Evolutionary conservation across 2,888 invertebrate genomes (phyloP).

Genomic region (Ormia ochracea): DNA sequence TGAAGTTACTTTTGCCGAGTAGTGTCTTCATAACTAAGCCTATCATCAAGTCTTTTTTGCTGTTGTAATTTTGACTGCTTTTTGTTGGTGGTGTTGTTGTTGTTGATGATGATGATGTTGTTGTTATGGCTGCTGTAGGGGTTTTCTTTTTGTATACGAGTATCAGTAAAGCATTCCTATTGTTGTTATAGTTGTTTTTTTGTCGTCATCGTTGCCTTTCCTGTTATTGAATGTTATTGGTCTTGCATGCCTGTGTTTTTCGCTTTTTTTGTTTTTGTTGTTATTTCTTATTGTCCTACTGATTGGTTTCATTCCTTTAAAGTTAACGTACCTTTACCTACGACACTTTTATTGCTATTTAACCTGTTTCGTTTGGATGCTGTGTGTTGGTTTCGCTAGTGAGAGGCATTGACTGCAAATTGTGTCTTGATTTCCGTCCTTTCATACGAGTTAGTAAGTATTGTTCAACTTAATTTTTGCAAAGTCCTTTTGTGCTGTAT

Average conservation of each 20-base stretch:
- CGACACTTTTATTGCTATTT: conserved; percentile 65
- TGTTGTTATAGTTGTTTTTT: conserved; percentile 14
- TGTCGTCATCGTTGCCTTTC: conserved; percentile 23
- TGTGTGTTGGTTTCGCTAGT: conserved; percentile 4
- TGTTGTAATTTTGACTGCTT: conserved; percentile 27
- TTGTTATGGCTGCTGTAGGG: conserved; percentile 40
- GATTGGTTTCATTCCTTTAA: conserved; percentile 40
- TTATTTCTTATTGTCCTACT: conserved; percentile 32
- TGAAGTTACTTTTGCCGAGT: conserved; percentile 28
- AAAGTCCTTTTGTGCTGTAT: neutral
- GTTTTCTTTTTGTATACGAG: conserved; percentile 10
- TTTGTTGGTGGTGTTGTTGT: too few species aligned
- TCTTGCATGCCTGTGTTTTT: conserved; percentile 19
- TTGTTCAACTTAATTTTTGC: conserved; percentile 5
- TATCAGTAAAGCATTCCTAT: neutral
- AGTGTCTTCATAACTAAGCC: conserved; percentile 47
- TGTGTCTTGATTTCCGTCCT: conserved; percentile 9
- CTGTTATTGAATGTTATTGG: neutral
- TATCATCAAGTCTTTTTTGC: conserved; percentile 46
- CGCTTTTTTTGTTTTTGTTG: conserved; percentile 26
- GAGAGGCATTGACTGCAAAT: neutral
- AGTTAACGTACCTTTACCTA: conserved; percentile 62
- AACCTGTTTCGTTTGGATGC: conserved; percentile 59
- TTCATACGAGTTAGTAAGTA: neutral
- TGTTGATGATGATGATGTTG: too few species aligned